Evolutionary conservation across 1,140 invertebrate species (phyloP), one percentile per base, ranked within the genome.

Genomic region (Nasonia vitripennis): DNA sequence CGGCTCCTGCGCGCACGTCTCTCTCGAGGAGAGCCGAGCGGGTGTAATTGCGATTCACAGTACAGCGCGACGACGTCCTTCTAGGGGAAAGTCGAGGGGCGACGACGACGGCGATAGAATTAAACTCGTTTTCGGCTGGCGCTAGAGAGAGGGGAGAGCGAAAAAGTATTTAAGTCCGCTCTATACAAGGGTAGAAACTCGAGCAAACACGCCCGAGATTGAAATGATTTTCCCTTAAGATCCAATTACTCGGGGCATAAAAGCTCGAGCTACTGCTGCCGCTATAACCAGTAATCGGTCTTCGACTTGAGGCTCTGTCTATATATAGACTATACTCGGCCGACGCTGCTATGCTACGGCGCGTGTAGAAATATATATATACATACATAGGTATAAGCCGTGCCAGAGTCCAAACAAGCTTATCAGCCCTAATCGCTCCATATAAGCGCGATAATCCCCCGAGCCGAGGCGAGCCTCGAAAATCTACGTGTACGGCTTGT

Each of bases 31-130:
- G n/a, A 41, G 9, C 7, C 23, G 17, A 20, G 31, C 48, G 23
- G 34, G 27, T 78, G 74, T 78, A 83, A 83, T 83, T 83, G 55
- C 82, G 77, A 83, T 83, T 83, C 34, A 62, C 62, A 31, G 68
- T 71, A 71, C 68, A 71, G 68, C 23, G 68, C 23, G 31, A 41
- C 23, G 51, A 41, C 23, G 34, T 51, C 74, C 62, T 75, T 34
- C 81, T 83, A 34, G 1, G 48, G 41, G 41, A 51, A 70, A 23
- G 67, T 51, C 70, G 48, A 71, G 70, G 70, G 37, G 37, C 14
- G 31, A 20, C 62, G 20, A n/a, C 62, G 75, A 70, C 73, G 37
- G 6, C 37, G 34, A 78, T 78, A 70, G 75, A 83, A 83, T 83
- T 78, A 78, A 83, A 78, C 41, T 83, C 55, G 41, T 78, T 83